phyloP scores from a whole-genome alignment of 2,888 invertebrate species.

The Agrochola litura region DNA sequence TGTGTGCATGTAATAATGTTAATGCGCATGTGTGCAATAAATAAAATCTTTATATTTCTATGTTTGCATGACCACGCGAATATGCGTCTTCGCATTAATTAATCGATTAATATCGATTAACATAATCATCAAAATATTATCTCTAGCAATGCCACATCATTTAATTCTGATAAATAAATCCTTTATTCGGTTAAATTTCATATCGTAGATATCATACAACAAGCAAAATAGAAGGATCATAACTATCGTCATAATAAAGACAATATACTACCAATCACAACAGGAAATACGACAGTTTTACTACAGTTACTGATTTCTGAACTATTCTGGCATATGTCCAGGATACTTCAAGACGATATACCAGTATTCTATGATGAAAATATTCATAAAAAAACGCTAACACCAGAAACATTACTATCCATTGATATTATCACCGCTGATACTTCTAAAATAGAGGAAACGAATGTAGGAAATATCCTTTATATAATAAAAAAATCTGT shows the following conservation, averaged over 20 bases:
- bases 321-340: conserved; percentile 51
- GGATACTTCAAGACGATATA: conserved; percentile 27
- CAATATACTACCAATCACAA: conserved; percentile 31
- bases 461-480: conserved; percentile 38
- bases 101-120: too few species aligned
- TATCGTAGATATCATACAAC: conserved; percentile 4
- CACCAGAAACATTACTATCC: conserved; percentile 8
- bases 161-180: not conserved
- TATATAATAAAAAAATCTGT: conserved; percentile 47
- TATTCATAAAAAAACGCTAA: conserved; percentile 49
- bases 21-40: not conserved
- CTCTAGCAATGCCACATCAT: not conserved
- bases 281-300: conserved; percentile 26
- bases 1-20: not conserved
- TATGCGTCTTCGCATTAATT: not conserved
- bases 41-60: not conserved
- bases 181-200: not conserved
- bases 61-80: not conserved
- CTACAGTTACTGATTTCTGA: conserved; percentile 21
- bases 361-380: conserved; percentile 25
- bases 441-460: conserved; percentile 41
- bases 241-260: conserved; percentile 28
- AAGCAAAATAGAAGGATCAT: conserved; percentile 1
- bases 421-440: conserved; percentile 50
- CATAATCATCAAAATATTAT: not conserved